These are phyloP conservation scores for Bombyx mori DNA, from an alignment of 1,140 invertebrate species.

Conservation along the genomic window DNA sequence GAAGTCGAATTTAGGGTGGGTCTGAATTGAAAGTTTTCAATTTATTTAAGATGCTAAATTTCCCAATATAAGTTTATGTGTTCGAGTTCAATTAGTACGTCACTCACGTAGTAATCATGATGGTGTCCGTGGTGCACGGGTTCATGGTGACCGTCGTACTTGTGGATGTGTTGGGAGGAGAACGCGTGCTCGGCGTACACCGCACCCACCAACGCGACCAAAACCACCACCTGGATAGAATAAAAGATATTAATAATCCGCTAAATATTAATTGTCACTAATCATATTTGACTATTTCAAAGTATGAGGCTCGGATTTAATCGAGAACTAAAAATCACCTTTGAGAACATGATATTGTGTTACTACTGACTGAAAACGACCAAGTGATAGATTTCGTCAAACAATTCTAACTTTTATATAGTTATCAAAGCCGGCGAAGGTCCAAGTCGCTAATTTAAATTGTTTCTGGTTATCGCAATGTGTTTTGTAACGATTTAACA, in stretches of 20 bases:
- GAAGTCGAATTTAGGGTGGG: constrained; percentile 6
- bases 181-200: constrained; percentile 5
- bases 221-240: neutral
- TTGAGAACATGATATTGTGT: no score
- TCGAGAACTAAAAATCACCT: no score
- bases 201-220: neutral
- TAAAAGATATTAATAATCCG: neutral
- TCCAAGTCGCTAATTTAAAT: no score
- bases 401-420: no score
- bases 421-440: no score
- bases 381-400: no score
- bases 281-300: neutral
- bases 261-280: neutral
- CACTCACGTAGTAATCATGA: constrained; percentile 30
- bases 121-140: constrained; percentile 14
- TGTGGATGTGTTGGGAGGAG: constrained; percentile 5
- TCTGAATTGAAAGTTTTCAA: neutral
- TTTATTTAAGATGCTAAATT: neutral
- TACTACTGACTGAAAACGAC: no score
- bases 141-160: constrained; percentile 6
- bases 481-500: no score
- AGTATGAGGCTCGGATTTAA: no score
- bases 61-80: neutral
- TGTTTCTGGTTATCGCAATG: no score
- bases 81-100: neutral